phyloP scores from a whole-genome alignment of 2,888 invertebrate genomes.

The Octonoba sinensis region DNA sequence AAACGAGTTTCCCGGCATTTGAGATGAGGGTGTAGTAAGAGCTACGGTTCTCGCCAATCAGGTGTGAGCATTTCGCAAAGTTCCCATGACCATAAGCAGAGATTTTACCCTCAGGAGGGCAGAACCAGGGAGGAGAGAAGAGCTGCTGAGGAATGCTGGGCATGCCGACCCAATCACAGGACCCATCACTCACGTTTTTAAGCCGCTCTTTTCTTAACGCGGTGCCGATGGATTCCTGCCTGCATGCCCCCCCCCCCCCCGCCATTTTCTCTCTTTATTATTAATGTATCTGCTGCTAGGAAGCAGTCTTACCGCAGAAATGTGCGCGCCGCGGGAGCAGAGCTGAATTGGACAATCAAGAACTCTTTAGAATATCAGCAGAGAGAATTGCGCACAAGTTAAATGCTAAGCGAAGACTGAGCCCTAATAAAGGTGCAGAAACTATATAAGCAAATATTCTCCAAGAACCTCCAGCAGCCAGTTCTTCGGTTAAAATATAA shows the following conservation, averaged over 20 bases:
- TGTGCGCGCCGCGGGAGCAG: background rate
- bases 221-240: background rate
- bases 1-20: constrained; percentile 27
- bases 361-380: too few relatives aligned
- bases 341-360: too few relatives aligned
- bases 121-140: background rate
- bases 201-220: constrained; percentile 6
- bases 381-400: too few relatives aligned
- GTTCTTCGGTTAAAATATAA: too few relatives aligned
- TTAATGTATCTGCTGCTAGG: constrained; percentile 4
- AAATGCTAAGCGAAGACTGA: too few relatives aligned
- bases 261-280: background rate
- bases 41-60: constrained; percentile 26
- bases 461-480: too few relatives aligned
- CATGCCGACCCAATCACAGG: constrained; percentile 41
- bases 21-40: constrained; percentile 36
- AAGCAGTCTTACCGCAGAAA: background rate
- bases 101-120: constrained; percentile 25
- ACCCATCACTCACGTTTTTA: constrained; percentile 18
- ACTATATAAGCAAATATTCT: too few relatives aligned
- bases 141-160: constrained; percentile 49
- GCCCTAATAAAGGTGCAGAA: too few relatives aligned
- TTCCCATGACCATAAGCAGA: constrained; percentile 51
- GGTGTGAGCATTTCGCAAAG: background rate
- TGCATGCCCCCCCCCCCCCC: too few relatives aligned